These are phyloP conservation scores for Alosa sapidissima DNA, from an alignment of 2,797 vertebrate genomes.

Conservation along the genomic window DNA sequence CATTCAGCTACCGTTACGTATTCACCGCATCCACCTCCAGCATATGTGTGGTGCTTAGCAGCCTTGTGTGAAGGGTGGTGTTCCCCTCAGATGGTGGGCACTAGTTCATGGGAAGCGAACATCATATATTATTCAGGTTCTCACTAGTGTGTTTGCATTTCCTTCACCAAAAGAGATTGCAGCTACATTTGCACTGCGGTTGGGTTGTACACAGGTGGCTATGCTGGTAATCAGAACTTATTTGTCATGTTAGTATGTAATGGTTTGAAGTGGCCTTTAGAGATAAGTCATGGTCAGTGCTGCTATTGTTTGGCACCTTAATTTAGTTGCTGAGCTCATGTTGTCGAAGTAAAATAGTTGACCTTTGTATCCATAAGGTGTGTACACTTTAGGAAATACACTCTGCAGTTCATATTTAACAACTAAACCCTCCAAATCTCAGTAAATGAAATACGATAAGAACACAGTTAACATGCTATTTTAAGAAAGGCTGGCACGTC, in stretches of 20 bases:
- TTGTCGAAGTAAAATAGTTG: neutral
- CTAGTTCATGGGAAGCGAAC: neutral
- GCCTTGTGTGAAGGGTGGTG: neutral
- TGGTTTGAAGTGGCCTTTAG: neutral
- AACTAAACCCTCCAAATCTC: neutral
- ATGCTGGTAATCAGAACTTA: neutral
- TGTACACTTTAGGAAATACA: neutral
- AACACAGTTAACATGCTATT: neutral
- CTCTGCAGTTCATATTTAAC: neutral
- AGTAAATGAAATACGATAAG: neutral
- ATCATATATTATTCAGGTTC: neutral
- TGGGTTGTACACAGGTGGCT: neutral
- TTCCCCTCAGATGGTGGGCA: neutral
- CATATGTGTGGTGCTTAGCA: constrained; percentile 4
- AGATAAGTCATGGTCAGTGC: neutral
- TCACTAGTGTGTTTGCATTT: neutral
- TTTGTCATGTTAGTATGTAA: neutral
- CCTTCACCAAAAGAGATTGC: neutral
- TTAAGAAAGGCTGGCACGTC: neutral
- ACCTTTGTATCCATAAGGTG: neutral
- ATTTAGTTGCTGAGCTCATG: neutral
- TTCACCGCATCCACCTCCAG: neutral
- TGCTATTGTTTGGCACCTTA: neutral
- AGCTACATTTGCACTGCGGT: neutral
- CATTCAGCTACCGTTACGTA: neutral